Evolutionary conservation across 2,797 vertebrate species (phyloP), one percentile per base, ranked within the genome.

Genomic region (Pseudotriccus pelzelni): DNA sequence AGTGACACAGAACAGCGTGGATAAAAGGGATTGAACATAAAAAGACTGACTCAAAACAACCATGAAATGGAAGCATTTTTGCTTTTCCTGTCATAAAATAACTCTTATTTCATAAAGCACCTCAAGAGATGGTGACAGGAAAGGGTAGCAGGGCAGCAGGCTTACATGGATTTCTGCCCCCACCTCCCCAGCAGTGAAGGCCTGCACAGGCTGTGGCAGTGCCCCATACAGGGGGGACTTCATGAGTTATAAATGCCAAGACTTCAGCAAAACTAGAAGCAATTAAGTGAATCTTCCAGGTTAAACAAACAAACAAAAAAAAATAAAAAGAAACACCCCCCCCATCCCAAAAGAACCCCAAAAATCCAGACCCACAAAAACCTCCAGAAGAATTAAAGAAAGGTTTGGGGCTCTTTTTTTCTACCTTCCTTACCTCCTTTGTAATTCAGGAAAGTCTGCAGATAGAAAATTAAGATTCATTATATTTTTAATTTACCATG

Each of bases 11-110:
- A 94, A 72, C 68, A 93, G 78, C 4, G 6, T 67, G 85, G 94
- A 96, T 95, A 89, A 96, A 97, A 96, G 76, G 56, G 77, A 93
- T 75, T 86, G 78, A 94, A 96, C 94, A 96, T 93, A 73, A 97
- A 94, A 95, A 94, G 93, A 97, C 68, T 89, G 90, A 96, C 93
- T 97, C 56, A 67, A 96, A 97, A 93, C 90, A 94, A 64, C 68
- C 73, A 87, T 81, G 82, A 94, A 97, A 96, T 95, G 23, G 78
- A 81, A 93, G 69, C 84, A 66, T 86, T 96, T 96, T 93, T 94
- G 91, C 91, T 77, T 88, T 88, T 85, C 78, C 76, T 95, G 69
- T 86, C 88, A 97, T 83, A 80, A 76, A 95, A n/a, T 76, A 81
- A 91, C 93, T 92, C 70, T 87, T 76, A 89, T 66, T 94, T 60